Conservation (phyloP, 2,113 vertebrate species). For the Oophaga pumilio region DNA sequence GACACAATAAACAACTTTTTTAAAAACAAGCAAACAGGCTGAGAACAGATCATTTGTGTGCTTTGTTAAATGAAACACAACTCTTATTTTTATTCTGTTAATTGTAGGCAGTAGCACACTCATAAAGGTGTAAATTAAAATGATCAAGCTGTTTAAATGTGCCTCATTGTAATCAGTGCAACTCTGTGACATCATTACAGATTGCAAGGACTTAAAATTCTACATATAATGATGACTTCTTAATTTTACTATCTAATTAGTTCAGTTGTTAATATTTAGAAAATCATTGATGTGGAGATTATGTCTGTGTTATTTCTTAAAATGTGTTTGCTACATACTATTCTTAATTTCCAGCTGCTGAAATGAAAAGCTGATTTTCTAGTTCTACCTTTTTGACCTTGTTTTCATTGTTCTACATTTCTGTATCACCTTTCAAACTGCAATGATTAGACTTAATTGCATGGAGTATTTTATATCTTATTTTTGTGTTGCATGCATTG, state of each 20-base stretch:
- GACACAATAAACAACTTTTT: background rate
- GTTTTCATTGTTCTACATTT: background rate
- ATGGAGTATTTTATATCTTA: background rate
- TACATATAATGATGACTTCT: constrained; percentile 64
- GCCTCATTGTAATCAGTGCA: constrained; percentile 36
- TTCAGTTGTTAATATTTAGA: constrained; percentile 62
- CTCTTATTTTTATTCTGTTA: constrained; percentile 60
- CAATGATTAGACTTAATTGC: background rate
- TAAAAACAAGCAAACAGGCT: background rate
- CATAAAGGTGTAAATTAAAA: constrained; percentile 64
- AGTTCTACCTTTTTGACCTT: background rate
- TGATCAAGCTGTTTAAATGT: constrained; percentile 56
- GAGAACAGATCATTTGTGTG: background rate
- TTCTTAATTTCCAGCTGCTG: background rate
- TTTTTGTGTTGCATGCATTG: background rate
- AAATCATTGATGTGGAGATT: constrained; percentile 31
- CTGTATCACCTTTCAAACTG: background rate
- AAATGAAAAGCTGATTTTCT: background rate
- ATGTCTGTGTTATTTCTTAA: background rate
- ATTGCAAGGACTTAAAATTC: constrained; percentile 57
- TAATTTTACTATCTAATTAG: constrained; percentile 62
- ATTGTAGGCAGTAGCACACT: constrained; percentile 61
- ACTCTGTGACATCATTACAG: constrained; percentile 19
- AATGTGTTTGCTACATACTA: background rate
- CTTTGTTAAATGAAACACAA: constrained; percentile 59